Evolutionary conservation across 2,888 invertebrate species (phyloP).

Genomic region (Pristionchus mayeri): DNA sequence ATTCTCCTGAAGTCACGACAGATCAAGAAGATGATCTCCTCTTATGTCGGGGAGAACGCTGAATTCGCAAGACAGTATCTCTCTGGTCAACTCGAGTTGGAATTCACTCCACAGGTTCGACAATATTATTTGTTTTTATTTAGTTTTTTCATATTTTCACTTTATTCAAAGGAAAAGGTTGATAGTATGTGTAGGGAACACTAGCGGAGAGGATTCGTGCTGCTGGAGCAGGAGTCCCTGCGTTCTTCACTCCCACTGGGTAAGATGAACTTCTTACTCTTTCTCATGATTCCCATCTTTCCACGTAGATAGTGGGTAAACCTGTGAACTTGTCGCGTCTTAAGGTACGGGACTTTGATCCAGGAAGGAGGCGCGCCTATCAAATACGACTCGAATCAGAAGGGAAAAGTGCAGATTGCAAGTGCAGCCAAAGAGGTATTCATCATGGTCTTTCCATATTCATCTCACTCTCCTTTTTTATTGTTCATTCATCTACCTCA

Average conservation of each 20-base stretch:
- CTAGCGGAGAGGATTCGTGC: slow-evolving; percentile 94
- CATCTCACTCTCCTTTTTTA: neutral
- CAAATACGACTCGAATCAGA: slow-evolving; percentile 84
- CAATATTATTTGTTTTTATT: too few species aligned
- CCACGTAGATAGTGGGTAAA: neutral
- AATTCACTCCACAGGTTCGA: slow-evolving; percentile 78
- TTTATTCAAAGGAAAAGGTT: too few species aligned
- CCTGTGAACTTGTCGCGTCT: too few species aligned
- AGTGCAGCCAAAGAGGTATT: slow-evolving; percentile 82
- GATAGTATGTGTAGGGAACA: slow-evolving; percentile 90
- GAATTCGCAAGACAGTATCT: slow-evolving; percentile 96
- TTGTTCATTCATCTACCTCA: slow-evolving; percentile 36
- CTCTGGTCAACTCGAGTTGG: slow-evolving; percentile 91
- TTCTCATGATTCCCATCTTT: too few species aligned
- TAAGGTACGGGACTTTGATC: slow-evolving; percentile 42
- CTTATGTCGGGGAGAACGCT: slow-evolving; percentile 98
- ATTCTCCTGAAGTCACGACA: slow-evolving; percentile 88
- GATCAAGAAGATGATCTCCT: slow-evolving; percentile 93
- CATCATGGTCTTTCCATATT: too few species aligned
- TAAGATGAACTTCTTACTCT: too few species aligned
- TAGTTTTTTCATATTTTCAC: too few species aligned
- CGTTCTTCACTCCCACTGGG: slow-evolving; percentile 97
- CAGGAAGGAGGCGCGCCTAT: slow-evolving; percentile 90
- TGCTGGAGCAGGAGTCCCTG: slow-evolving; percentile 97
- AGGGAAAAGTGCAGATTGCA: slow-evolving; percentile 84